Conservation (phyloP, 2,888 invertebrate species). For the Nomada ferruginata region DNA sequence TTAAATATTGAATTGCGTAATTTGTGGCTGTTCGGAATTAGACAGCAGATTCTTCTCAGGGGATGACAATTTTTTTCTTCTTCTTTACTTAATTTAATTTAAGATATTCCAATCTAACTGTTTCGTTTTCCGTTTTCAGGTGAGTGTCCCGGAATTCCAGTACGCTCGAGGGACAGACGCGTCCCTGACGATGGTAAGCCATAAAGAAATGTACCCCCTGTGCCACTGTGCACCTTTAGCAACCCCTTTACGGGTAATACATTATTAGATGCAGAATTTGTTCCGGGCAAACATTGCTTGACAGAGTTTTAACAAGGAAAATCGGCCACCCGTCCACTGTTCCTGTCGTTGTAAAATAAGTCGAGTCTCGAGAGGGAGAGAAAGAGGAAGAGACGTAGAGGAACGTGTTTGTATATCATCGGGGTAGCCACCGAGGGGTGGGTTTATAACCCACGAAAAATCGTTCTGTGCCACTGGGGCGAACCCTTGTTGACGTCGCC, state of each 20-base stretch:
- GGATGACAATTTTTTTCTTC: not conserved
- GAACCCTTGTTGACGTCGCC: not conserved
- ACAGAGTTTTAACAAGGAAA: conserved; percentile 22
- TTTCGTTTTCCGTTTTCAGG: conserved; percentile 71
- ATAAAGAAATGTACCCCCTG: conserved; percentile 62
- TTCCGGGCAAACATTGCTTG: not conserved
- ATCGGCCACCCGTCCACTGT: conserved; percentile 8
- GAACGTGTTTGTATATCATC: conserved; percentile 74
- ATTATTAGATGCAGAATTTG: not conserved
- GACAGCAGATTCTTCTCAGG: not conserved
- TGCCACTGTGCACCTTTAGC: no score
- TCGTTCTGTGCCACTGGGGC: not conserved
- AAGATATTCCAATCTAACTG: not conserved
- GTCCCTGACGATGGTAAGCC: conserved; percentile 74
- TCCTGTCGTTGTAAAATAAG: conserved; percentile 47
- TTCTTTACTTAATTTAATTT: not conserved
- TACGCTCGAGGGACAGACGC: conserved; percentile 70
- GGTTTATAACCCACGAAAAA: conserved; percentile 7
- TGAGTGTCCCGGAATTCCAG: conserved; percentile 78
- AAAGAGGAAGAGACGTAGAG: conserved; percentile 39
- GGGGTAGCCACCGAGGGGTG: conserved; percentile 33
- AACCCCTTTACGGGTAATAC: not conserved
- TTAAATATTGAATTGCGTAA: no score
- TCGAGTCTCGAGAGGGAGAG: conserved; percentile 56
- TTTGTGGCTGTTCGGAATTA: not conserved